phyloP scores from a whole-genome alignment of 2,797 vertebrate genomes.

The Typhlichthys subterraneus region DNA sequence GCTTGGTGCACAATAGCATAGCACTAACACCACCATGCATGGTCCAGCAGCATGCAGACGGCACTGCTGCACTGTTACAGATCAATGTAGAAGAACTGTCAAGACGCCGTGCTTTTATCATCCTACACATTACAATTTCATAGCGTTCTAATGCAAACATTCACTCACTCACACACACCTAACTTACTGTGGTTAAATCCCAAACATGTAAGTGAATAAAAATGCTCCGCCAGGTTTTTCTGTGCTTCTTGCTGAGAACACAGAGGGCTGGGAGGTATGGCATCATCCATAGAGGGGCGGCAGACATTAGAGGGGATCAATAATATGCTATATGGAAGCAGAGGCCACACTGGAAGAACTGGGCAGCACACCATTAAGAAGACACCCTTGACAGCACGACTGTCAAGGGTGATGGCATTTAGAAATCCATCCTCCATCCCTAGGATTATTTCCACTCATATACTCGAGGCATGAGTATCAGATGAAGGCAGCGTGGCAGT shows the following conservation, averaged over 20 bases:
- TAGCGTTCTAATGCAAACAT: conserved; percentile 3
- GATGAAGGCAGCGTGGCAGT: conserved; percentile 29
- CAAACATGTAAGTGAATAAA: no score
- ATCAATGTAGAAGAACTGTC: conserved; percentile 56
- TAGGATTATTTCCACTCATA: conserved; percentile 7
- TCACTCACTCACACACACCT: not conserved
- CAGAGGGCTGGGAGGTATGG: conserved; percentile 18
- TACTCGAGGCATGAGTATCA: conserved; percentile 18
- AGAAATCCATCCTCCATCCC: no score
- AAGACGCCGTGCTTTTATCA: not conserved
- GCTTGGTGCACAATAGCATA: conserved; percentile 25
- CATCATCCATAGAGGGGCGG: conserved; percentile 47
- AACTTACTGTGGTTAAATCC: not conserved
- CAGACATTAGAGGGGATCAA: conserved; percentile 62
- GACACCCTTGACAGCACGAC: no score
- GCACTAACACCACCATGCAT: conserved; percentile 55
- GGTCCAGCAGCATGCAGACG: conserved; percentile 37
- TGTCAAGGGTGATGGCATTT: no score
- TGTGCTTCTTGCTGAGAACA: conserved; percentile 14
- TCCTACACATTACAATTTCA: conserved; percentile 16
- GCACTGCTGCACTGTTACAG: conserved; percentile 35
- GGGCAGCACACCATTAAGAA: conserved; percentile 19
- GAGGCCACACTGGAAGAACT: conserved; percentile 24
- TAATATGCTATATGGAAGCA: conserved; percentile 24
- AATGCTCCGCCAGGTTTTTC: not conserved